Evolutionary conservation across 2,888 invertebrate genomes (phyloP).

Genomic region (Agriotes lineatus): DNA sequence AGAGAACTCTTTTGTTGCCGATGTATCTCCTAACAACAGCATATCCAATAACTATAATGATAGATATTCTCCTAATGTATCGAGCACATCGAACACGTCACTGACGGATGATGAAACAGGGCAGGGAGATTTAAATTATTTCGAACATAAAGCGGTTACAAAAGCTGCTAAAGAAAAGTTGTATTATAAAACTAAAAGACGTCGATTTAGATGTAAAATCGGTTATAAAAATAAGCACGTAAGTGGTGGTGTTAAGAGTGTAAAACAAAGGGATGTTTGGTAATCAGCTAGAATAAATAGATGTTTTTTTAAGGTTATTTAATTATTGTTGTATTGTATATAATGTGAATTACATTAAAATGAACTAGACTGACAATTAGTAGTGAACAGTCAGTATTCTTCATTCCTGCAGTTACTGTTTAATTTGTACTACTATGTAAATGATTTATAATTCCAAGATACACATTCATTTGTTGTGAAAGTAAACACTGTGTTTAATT

Average conservation of each 20-base stretch:
- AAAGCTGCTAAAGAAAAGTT: slow-evolving; percentile 32
- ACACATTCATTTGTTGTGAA: too few relatives aligned
- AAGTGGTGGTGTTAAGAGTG: slow-evolving; percentile 23
- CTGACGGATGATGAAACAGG: slow-evolving; percentile 44
- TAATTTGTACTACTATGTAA: too few relatives aligned
- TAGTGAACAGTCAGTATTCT: too few relatives aligned
- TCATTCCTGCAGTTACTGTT: too few relatives aligned
- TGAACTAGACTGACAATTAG: too few relatives aligned
- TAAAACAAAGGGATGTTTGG: slow-evolving; percentile 34
- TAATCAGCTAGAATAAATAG: neutral
- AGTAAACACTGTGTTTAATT: too few relatives aligned
- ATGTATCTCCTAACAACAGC: slow-evolving; percentile 14
- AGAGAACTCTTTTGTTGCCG: neutral
- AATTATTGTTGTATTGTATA: too few relatives aligned
- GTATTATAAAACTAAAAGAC: slow-evolving; percentile 35
- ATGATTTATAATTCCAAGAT: too few relatives aligned
- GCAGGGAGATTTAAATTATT: slow-evolving; percentile 29
- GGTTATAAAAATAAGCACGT: slow-evolving; percentile 41
- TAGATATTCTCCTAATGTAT: slow-evolving; percentile 23
- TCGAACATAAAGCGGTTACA: slow-evolving; percentile 20
- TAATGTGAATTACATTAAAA: too few relatives aligned
- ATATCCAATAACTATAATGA: slow-evolving; percentile 22
- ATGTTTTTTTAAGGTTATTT: too few relatives aligned
- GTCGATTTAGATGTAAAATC: slow-evolving; percentile 40
- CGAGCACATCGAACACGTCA: slow-evolving; percentile 43